A percentile compares a stretch with the other conserved stretches of the same genome.
Conservation (phyloP, 2,888 invertebrate species). For the Eupithecia tripunctaria region DNA sequence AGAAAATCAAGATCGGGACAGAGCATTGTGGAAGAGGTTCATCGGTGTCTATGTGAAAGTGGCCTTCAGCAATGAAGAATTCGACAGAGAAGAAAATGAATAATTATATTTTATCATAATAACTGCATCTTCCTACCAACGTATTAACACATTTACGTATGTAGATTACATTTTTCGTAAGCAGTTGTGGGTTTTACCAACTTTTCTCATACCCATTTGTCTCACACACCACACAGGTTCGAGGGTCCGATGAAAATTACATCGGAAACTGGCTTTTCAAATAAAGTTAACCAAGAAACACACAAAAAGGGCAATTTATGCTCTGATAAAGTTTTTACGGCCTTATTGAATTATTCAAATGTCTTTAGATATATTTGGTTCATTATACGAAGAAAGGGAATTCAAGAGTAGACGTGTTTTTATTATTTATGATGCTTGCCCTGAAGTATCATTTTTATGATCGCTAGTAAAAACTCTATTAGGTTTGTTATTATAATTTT, state of each 20-base stretch:
- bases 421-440: slow-evolving; percentile 17
- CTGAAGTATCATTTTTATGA: slow-evolving; percentile 17
- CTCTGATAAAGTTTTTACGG: slow-evolving; percentile 49
- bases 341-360: slow-evolving; percentile 46
- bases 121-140: neutral
- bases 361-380: slow-evolving; percentile 34
- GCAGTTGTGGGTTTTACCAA: neutral
- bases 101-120: no score
- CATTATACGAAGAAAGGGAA: slow-evolving; percentile 19
- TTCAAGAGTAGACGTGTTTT: slow-evolving; percentile 10
- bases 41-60: no score
- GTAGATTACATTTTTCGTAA: no score
- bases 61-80: no score
- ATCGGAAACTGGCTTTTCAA: slow-evolving; percentile 15
- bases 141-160: no score
- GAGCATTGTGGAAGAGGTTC: no score
- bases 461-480: slow-evolving; percentile 8
- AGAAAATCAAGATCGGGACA: no score
- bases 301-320: slow-evolving; percentile 48
- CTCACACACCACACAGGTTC: neutral
- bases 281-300: slow-evolving; percentile 25
- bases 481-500: slow-evolving; percentile 2
- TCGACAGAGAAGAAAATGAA: no score
- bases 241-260: slow-evolving; percentile 1
- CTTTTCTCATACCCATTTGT: neutral